These are phyloP conservation scores for Montipora cactus DNA, from an alignment of 64 coral and sea anemone genomes.

Conservation along the genomic window DNA sequence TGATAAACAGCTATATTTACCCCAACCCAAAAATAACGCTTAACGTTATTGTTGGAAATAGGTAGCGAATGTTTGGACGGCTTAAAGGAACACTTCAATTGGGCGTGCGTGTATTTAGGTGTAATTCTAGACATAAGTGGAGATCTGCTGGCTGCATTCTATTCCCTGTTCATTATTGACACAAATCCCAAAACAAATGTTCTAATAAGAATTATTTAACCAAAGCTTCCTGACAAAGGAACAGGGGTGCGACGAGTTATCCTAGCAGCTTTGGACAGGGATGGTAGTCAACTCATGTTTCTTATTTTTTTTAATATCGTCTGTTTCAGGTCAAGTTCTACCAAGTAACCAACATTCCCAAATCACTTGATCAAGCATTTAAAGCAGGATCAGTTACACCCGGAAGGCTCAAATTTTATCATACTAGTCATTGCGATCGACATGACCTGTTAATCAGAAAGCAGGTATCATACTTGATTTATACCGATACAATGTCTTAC, in stretches of 20 bases:
- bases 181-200: too few species aligned
- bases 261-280: background rate
- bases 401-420: slow-evolving; percentile 25
- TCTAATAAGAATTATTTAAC: too few species aligned
- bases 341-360: slow-evolving; percentile 1
- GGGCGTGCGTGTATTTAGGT: too few species aligned
- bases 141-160: too few species aligned
- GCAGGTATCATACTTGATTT: slow-evolving; percentile 38
- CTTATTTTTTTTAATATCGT: background rate
- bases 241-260: background rate
- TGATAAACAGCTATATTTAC: too few species aligned
- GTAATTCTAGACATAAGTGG: too few species aligned
- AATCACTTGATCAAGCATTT: slow-evolving; percentile 43
- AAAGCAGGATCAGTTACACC: background rate
- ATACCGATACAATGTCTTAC: background rate
- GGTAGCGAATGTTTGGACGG: too few species aligned
- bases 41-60: too few species aligned
- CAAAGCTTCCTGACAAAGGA: too few species aligned
- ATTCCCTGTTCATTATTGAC: too few species aligned
- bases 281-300: background rate
- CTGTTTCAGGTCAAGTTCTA: slow-evolving; percentile 7
- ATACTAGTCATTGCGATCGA: slow-evolving; percentile 42
- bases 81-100: too few species aligned
- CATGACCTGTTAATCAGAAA: background rate
- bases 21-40: too few species aligned